Evolutionary conservation across 2,797 vertebrate species (phyloP), one percentile per base, ranked within the genome.

Genomic region (Lepilemur septentrionalis): DNA sequence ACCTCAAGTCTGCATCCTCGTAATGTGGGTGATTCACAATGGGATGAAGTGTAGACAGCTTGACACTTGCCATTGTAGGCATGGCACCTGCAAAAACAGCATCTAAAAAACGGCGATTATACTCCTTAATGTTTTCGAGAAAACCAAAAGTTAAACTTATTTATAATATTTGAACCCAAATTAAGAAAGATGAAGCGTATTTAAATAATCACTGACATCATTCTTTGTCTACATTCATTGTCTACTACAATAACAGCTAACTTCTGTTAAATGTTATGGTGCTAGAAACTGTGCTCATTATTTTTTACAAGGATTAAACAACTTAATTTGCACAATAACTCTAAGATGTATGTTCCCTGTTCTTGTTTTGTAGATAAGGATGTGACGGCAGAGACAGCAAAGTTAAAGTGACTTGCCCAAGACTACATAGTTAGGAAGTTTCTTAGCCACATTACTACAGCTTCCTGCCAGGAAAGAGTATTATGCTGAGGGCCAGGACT

Each of bases 61-160:
- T 99, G 89, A 99, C 97, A 76, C 99, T 99, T 75, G 99, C 99
- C 99, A 99, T 99, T 28, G 99, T 99, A 70, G 99, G 99, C 99
- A 99, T 99, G 18, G 99, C 99, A 10, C 99, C 99, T 4, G 99
- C 99, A 93, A 99, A 99, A 96, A 99, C 99, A 14, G 99, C 98
- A 94, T 98, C 99, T 99, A 97, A 30, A 97, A 92, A 87, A 94
- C 50, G 89, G 89, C 82, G 78, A 79, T 22, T 9, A 52, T 20
- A 32, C 8, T 81, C 4, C 23, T 83, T 50, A 83, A 28, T 4
- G 18, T 48, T 65, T 81, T 38, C n/a, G 82, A 70, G 59, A 83
- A 94, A 76, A 70, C 22, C 22, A 12, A 65, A 59, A 41, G 38
- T 70, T 76, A 63, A 84, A 67, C 28, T 23, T 12, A 30, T 5